Evolutionary conservation across 2,888 invertebrate species (phyloP).

Genomic region (Scaeva pyrastri): DNA sequence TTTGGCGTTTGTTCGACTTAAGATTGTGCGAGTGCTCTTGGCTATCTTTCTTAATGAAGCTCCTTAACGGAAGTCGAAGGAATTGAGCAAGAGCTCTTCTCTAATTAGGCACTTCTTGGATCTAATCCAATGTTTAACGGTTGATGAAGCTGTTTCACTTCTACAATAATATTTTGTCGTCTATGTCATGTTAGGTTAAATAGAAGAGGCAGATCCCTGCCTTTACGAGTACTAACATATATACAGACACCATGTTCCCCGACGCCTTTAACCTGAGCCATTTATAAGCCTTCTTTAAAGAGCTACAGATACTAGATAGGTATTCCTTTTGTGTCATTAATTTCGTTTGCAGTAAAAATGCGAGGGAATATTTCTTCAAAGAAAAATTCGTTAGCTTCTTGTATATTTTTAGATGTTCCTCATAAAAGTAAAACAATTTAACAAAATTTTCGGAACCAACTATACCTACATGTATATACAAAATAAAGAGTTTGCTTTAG

Average conservation of each 20-base stretch:
- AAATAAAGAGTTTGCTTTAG: no score
- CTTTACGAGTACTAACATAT: no score
- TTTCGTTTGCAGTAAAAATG: neutral
- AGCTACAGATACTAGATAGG: neutral
- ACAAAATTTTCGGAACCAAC: no score
- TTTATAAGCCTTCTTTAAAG: constrained; percentile 9
- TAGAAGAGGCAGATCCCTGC: neutral
- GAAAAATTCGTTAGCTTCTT: neutral
- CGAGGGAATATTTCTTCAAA: neutral
- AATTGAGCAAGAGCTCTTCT: constrained; percentile 47
- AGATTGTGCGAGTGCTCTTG: constrained; percentile 28
- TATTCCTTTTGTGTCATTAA: neutral
- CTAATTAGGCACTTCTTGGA: constrained; percentile 38
- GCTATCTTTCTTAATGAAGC: constrained; percentile 50
- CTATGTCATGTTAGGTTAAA: neutral
- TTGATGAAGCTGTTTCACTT: constrained; percentile 12
- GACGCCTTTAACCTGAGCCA: neutral
- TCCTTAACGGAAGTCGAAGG: constrained; percentile 35
- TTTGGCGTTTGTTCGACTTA: constrained; percentile 33
- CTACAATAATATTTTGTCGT: constrained; percentile 13
- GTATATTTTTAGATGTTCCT: no score
- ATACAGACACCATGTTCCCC: neutral
- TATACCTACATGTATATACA: no score
- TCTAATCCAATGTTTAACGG: constrained; percentile 42
- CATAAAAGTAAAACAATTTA: no score